These are phyloP conservation scores for Tetramorium bicarinatum DNA, from an alignment of 2,888 invertebrate genomes.

Conservation along the genomic window DNA sequence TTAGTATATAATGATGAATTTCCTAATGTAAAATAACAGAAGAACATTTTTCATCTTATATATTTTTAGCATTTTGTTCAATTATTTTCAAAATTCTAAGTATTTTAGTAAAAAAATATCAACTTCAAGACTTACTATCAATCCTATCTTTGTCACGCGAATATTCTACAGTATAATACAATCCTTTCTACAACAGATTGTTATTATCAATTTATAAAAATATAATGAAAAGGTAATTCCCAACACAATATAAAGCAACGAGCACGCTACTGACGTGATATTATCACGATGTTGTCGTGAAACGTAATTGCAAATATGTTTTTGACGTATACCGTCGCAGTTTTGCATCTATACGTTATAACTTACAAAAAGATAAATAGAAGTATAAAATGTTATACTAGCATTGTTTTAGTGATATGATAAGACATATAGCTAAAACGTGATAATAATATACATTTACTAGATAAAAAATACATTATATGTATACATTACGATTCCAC, in stretches of 20 bases:
- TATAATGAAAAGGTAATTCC: neutral
- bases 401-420: neutral
- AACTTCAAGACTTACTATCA: neutral
- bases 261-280: neutral
- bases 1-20: neutral
- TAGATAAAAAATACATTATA: neutral
- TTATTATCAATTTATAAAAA: conserved; percentile 4
- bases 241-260: neutral
- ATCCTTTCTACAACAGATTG: neutral
- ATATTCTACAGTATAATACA: neutral
- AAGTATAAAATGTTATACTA: neutral
- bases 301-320: neutral
- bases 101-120: neutral
- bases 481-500: too few species aligned
- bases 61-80: neutral
- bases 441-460: neutral
- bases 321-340: too few species aligned
- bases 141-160: neutral
- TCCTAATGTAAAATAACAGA: neutral
- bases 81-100: neutral
- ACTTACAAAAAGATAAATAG: neutral
- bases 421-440: neutral
- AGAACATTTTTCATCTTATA: neutral
- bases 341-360: too few species aligned
- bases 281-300: neutral